Evolutionary conservation across 2,888 invertebrate species (phyloP), one percentile per base, ranked within the genome.

Genomic region (Cephus runcator): DNA sequence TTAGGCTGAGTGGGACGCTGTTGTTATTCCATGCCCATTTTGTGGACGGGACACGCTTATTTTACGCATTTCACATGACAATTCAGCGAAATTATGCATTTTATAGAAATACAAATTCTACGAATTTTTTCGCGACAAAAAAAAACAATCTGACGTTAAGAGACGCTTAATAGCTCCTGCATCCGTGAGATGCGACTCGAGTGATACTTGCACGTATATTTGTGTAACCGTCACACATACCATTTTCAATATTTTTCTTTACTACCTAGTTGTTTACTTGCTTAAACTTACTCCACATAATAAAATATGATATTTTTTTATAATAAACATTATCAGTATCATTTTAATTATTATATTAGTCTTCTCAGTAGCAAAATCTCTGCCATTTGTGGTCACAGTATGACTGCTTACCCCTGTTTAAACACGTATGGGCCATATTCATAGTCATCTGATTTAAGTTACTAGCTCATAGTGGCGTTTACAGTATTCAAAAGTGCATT

Each of bases 221-320:
- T 80, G 81, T 81, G 82, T 84, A 83, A 84, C 79, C 82, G 82
- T 85, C 82, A 84, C 84, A 84, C 85, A 86, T 82, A 82, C 86
- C 83, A 84, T 83, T 85, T 83, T 83, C 81, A 81, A 81, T 81
- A 83, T 82, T 82, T 79, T 77, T 82, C 81, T 81, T 84, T 82
- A 83, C 83, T 87, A 85, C 81, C 86, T 86, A 86, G 83, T 83
- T 80, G 82, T 84, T 88, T 87, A 85, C 87, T 88, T 85, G 85
- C 87, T 87, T 87, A 88, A 88, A 87, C 84, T 88, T 87, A 85
- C 84, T 88, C 84, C 87, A 88, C 87, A 90, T 90, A 90, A 89
- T 90, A 90, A 90, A 90, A 90, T 90, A 90, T 89, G 86, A 87
- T 89, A 88, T 86, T 84, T 84, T 83, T 83, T 73, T 83, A 88